Base-by-base conservation (phyloP, 1,140 invertebrate species). In the Bombus superbus region DNA sequence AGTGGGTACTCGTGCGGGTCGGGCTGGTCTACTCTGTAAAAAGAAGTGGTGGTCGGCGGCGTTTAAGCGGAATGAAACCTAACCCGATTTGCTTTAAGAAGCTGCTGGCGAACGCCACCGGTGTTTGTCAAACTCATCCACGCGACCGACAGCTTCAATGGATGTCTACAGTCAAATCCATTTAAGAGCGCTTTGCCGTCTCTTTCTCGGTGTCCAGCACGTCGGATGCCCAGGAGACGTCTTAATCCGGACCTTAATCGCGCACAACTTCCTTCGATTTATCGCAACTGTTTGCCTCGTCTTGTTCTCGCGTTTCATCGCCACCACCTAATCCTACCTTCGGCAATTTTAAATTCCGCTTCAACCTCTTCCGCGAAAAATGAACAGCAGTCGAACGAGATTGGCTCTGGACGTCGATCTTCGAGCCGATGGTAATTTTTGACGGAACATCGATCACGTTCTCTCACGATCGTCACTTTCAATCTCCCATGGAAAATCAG, bases 111-210 rank as follows among this genome's bases (percentile, higher is more conserved):
- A 59, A 59, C 66, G 32, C 25, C 68, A 38, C 22, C 68, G 53
- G 68, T 85, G 83, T 85, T 85, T 85, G 83, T 85, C 77, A 80
- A 85, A 80, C 68, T 47, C 38, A 74, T 86, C 72, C 73, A 62
- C 80, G 85, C 57, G 79, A 71, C 80, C 62, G 73, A 69, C 80
- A 59, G 40, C 40, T 25, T 42, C 71, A 62, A 83, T 76, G 40
- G 80, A 47, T 76, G 66, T 86, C 85, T 59, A 59, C 57, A 76
- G 76, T 83, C 80, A 83, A 86, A 86, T 86, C 85, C 85, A 64
- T 86, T 86, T 83, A 86, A 86, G 80, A 83, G 62, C 76, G 75
- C 80, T 86, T 86, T 82, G 62, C 62, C 62, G 83, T 38, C 71
- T 57, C 72, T 82, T 76, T 35, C 81, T 74, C 53, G 64, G 76